A percentile compares a stretch with the other conserved stretches of the same genome.
Conservation (phyloP, 2,888 invertebrate genomes). For the Drepanosiphum platanoidis region DNA sequence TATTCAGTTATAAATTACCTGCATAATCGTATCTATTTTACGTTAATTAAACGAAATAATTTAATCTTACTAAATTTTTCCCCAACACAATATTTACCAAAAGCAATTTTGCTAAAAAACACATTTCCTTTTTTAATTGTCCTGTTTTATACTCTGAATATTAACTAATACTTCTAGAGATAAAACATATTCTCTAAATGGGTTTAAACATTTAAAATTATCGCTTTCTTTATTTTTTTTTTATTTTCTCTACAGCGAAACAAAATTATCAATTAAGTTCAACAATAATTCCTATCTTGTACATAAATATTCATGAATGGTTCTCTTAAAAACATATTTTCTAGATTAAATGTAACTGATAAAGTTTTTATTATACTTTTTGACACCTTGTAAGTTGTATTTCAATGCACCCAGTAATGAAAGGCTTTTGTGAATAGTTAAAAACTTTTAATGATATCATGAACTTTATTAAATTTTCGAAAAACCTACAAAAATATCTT, state of each 20-base stretch:
- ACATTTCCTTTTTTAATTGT: too few species aligned
- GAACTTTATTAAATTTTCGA: not conserved
- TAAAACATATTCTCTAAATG: too few species aligned
- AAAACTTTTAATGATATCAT: not conserved
- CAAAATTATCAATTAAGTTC: not conserved
- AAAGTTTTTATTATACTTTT: not conserved
- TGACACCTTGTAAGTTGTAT: not conserved
- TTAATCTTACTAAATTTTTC: too few species aligned
- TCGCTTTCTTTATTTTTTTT: not conserved
- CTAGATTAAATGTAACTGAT: not conserved
- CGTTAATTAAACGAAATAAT: too few species aligned
- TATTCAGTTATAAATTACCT: too few species aligned
- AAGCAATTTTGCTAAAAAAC: too few species aligned
- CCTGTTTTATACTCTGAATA: too few species aligned
- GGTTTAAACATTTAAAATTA: not conserved
- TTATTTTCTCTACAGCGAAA: not conserved
- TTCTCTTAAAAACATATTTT: not conserved
- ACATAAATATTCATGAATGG: not conserved
- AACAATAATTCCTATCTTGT: not conserved
- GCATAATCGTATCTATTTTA: too few species aligned
- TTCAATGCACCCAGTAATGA: not conserved
- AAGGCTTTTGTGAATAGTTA: not conserved
- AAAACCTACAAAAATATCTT: too few species aligned
- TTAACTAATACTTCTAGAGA: too few species aligned
- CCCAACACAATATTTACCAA: too few species aligned